phyloP scores from a whole-genome alignment of 2,113 vertebrate species.

The Notarius lentiginosus region DNA sequence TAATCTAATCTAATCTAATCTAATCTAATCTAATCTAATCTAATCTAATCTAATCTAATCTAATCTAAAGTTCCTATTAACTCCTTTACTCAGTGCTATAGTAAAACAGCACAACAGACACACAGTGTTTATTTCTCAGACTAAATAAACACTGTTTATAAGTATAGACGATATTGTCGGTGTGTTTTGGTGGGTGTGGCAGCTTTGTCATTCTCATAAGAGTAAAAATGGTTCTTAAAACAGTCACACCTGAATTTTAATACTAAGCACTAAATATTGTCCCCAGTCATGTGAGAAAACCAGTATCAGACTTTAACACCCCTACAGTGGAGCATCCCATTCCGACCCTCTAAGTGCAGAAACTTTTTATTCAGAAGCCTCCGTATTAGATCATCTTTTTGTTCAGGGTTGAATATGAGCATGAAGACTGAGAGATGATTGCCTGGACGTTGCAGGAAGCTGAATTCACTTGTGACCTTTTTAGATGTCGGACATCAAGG shows the following conservation, averaged over 20 bases:
- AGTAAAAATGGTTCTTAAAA: too few species aligned
- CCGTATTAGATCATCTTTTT: background rate
- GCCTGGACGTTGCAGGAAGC: background rate
- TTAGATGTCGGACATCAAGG: background rate
- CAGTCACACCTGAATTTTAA: too few species aligned
- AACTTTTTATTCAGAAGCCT: background rate
- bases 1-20: too few species aligned
- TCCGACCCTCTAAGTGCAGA: background rate
- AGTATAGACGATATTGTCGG: too few species aligned
- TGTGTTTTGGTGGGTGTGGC: too few species aligned
- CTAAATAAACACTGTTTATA: too few species aligned
- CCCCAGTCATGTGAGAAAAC: too few species aligned
- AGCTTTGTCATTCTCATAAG: too few species aligned
- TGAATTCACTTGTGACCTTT: background rate
- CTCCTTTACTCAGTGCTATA: background rate
- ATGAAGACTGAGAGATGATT: background rate
- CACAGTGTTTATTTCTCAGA: background rate
- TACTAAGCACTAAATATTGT: too few species aligned
- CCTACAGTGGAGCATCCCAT: background rate
- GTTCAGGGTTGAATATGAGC: background rate
- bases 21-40: too few species aligned
- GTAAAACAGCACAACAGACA: background rate
- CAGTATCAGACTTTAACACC: background rate
- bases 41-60: too few species aligned
- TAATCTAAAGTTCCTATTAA: too few species aligned